Base-by-base conservation (phyloP, 2,113 vertebrate species). In the Picathartes gymnocephalus region DNA sequence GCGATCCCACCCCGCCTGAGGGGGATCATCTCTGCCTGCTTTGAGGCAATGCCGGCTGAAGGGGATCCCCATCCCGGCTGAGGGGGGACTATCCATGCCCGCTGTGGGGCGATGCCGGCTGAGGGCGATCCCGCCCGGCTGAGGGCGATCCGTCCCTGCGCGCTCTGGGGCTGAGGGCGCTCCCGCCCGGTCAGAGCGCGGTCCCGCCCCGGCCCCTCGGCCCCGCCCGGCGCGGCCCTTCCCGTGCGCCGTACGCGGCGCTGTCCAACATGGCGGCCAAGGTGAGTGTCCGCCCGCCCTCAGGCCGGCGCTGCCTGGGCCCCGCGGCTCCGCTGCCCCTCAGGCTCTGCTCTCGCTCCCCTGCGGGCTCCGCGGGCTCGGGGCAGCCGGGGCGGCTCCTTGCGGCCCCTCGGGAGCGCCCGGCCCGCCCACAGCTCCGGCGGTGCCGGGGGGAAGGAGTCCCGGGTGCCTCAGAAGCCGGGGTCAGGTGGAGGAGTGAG, bases 211-310 rank as follows among this genome's bases (percentile, higher is more conserved):
- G 39, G 47, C 30, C n/a, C n/a, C 40, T 19, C 10, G 24, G 84
- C 74, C 65, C 84, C 74, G 73, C 84, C 84, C 40, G 47, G 47
- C 47, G 10, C 56, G 84, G 65, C 56, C 84, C 84, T 70, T 79
- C 64, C 65, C 65, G 84, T 47, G 56, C 73, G 73, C 84, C 84
- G 84, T 87, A 87, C 1, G 84, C 62, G 70, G 56, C 70, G 54
- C 60, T 53, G 84, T 60, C 84, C 73, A 53, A 53, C 84, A 86
- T 78, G 84, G 73, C 84, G 84, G 84, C 73, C 73, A 86, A 86
- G 84, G 84, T 86, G 84, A 86, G 84, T 86, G 73, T 33, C 39
- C 33, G 31, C 37, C 37, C 27, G 44, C 45, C 45, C 33, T 42
- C 9, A 7, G 70, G 70, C 70, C 51, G 50, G 24, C 25, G 37